A percentile compares a stretch with the other conserved stretches of the same genome.
Evolutionary conservation across 1,140 invertebrate genomes (phyloP).

Genomic region (Coelopa frigida): DNA sequence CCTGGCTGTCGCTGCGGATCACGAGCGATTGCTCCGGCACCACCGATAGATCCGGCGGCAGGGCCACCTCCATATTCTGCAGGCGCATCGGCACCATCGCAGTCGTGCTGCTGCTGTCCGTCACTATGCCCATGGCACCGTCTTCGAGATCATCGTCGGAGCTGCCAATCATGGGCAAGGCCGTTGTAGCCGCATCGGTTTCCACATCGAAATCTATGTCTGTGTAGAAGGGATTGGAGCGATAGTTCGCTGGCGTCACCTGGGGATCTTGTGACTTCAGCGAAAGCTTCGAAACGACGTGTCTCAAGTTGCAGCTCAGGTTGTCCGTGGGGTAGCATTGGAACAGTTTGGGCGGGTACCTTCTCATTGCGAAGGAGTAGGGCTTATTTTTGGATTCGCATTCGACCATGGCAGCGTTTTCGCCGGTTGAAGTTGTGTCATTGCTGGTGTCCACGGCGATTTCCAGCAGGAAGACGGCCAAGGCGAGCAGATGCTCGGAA

Average conservation of each 20-base stretch:
- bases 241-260: conserved; percentile 46
- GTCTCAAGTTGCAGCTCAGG: conserved; percentile 72
- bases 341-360: conserved; percentile 52
- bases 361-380: conserved; percentile 23
- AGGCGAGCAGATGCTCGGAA: conserved; percentile 76
- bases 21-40: conserved; percentile 39
- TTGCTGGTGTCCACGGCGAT: conserved; percentile 66
- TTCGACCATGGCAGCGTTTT: conserved; percentile 31
- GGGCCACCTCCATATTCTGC: conserved; percentile 41
- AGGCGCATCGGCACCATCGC: conserved; percentile 23
- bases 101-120: conserved; percentile 27
- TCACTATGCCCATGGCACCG: conserved; percentile 14
- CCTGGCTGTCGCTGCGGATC: conserved; percentile 31
- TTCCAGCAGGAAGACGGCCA: conserved; percentile 81
- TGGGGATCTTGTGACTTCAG: conserved; percentile 52
- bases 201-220: conserved; percentile 58
- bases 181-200: conserved; percentile 16
- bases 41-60: conserved; percentile 42
- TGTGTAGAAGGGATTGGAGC: conserved; percentile 40
- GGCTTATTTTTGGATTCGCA: conserved; percentile 21
- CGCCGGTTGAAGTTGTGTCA: conserved; percentile 34
- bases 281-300: conserved; percentile 59
- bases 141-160: conserved; percentile 19
- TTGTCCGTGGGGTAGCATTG: conserved; percentile 71
- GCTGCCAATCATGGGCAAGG: conserved; percentile 34